Evolutionary conservation across 2,888 invertebrate genomes (phyloP).

Genomic region (Campaea margaritaria): DNA sequence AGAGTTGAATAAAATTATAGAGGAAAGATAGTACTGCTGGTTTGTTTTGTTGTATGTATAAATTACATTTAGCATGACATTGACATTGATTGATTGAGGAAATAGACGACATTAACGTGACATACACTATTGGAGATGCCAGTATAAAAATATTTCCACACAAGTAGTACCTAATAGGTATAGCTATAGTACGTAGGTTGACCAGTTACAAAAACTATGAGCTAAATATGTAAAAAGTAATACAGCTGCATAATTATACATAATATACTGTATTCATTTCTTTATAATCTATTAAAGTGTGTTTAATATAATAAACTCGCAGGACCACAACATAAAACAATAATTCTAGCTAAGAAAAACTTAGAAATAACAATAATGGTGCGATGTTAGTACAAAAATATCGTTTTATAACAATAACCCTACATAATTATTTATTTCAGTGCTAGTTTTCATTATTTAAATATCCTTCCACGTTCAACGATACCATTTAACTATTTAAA

Average conservation of each 20-base stretch:
- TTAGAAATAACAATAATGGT: conserved; percentile 28
- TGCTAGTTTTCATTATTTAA: conserved; percentile 15
- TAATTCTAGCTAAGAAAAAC: conserved; percentile 3
- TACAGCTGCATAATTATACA: conserved; percentile 2
- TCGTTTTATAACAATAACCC: conserved; percentile 39
- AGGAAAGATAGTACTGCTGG: too few relatives aligned
- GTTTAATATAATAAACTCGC: conserved; percentile 40
- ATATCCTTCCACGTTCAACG: conserved; percentile 1
- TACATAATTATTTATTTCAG: conserved; percentile 20
- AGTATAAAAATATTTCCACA: too few relatives aligned
- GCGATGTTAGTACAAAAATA: conserved; percentile 58
- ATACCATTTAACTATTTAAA: background rate
- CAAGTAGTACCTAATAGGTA: too few relatives aligned
- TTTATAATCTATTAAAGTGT: conserved; percentile 12
- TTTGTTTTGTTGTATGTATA: too few relatives aligned
- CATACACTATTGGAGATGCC: background rate
- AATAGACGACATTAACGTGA: too few relatives aligned
- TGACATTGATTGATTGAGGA: too few relatives aligned
- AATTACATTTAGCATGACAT: too few relatives aligned
- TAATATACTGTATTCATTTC: conserved; percentile 26
- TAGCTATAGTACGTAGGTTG: too few relatives aligned
- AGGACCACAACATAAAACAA: conserved; percentile 34
- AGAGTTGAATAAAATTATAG: too few relatives aligned
- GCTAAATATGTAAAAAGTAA: too few relatives aligned
- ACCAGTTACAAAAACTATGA: too few relatives aligned